Percentiles rank a stretch among this genome's conserved stretches.
Evolutionary conservation across 2,888 invertebrate species (phyloP).

Genomic region (Rotaria sp.): DNA sequence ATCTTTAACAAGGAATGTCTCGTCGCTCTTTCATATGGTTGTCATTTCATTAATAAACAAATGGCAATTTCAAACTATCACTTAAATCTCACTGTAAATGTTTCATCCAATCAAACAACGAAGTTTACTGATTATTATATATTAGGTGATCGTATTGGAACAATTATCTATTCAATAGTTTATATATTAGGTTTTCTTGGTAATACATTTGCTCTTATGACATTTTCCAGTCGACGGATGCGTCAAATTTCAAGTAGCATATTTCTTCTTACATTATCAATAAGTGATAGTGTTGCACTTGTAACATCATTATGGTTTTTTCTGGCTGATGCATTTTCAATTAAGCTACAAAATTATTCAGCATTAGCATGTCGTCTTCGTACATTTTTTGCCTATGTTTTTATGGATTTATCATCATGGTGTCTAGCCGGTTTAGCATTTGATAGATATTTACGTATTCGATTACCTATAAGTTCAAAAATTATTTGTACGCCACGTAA

Average conservation of each 20-base stretch:
- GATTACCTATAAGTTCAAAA: not conserved
- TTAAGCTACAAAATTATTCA: not conserved
- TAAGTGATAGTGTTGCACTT: not conserved
- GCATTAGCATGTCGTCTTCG: slow-evolving; percentile 8
- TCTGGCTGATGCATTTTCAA: not conserved
- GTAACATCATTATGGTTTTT: not conserved
- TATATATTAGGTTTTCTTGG: not conserved
- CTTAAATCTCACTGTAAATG: not conserved
- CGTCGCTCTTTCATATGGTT: not conserved
- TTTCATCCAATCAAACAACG: not conserved
- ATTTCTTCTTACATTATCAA: not conserved
- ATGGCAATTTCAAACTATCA: not conserved
- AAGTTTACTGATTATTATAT: not conserved
- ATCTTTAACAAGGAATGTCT: not conserved
- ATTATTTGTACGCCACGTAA: not conserved
- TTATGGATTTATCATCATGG: slow-evolving; percentile 19
- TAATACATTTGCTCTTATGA: not conserved
- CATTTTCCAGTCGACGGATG: not conserved
- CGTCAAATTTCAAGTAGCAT: not conserved
- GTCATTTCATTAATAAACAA: not conserved
- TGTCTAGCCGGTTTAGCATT: not conserved
- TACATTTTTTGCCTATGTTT: not conserved
- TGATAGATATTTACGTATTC: not conserved
- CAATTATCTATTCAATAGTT: not conserved
- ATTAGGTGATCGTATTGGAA: not conserved